phyloP scores from a whole-genome alignment of 1,140 invertebrate genomes.

The Drosophila ficusphila region DNA sequence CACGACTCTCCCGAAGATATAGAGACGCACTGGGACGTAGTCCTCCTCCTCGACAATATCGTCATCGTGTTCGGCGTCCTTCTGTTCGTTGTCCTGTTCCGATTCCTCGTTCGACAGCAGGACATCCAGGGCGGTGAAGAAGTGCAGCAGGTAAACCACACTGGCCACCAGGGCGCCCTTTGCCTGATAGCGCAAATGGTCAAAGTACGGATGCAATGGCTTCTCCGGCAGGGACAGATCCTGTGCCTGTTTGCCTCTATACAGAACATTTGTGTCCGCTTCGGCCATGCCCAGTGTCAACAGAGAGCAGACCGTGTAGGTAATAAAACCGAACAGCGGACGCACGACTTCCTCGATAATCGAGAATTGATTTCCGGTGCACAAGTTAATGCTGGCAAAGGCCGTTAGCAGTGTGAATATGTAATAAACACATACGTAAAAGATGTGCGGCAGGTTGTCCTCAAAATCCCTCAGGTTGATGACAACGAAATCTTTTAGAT shows the following conservation, averaged over 20 bases:
- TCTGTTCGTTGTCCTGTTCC: background rate
- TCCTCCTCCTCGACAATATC: background rate
- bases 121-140: constrained; percentile 46
- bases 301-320: constrained; percentile 37
- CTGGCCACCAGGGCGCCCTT: constrained; percentile 9
- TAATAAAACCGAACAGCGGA: background rate
- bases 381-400: constrained; percentile 52
- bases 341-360: constrained; percentile 26
- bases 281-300: constrained; percentile 39
- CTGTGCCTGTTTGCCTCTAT: background rate
- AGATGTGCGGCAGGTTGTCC: background rate
- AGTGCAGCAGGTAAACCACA: constrained; percentile 43
- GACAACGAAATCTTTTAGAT: constrained; percentile 17
- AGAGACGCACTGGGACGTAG: constrained; percentile 46
- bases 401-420: constrained; percentile 17
- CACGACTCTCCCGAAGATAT: constrained; percentile 15
- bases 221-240: background rate
- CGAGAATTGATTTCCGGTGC: constrained; percentile 17
- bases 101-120: constrained; percentile 25
- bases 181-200: constrained; percentile 27
- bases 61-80: background rate
- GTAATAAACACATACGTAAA: constrained; percentile 27
- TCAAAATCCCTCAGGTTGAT: background rate
- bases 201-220: constrained; percentile 42
- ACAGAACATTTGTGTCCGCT: constrained; percentile 15